Evolutionary conservation across 37 sponge, comb jelly and placozoan species (phyloP).

Genomic region (Theonella swinhoei): DNA sequence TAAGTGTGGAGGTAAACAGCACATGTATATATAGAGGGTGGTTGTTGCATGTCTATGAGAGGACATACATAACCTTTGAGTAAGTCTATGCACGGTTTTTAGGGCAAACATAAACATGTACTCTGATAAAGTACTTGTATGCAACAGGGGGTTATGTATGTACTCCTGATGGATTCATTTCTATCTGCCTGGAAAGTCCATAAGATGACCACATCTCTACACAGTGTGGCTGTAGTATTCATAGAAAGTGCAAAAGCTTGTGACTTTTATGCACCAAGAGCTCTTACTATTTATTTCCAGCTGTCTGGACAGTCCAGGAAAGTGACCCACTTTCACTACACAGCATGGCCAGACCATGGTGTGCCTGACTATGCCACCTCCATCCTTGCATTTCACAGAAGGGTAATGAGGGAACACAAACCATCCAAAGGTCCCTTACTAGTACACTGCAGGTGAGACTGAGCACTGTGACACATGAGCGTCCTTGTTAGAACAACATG

Average conservation of each 20-base stretch:
- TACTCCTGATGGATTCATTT: no score
- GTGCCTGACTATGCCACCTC: slow-evolving; percentile 45
- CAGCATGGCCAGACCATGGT: slow-evolving; percentile 66
- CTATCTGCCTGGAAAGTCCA: no score
- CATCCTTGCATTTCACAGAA: slow-evolving; percentile 9
- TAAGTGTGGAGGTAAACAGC: slow-evolving; percentile 1
- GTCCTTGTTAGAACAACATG: not conserved
- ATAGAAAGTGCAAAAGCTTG: no score
- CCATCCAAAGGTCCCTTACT: slow-evolving; percentile 17
- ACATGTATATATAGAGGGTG: no score
- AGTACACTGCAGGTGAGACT: slow-evolving; percentile 74
- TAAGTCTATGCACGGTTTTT: no score
- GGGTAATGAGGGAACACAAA: not conserved
- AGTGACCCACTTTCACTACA: slow-evolving; percentile 59
- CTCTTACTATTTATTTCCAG: not conserved
- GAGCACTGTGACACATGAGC: not conserved
- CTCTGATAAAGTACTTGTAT: no score
- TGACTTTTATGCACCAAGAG: not conserved
- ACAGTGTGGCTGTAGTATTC: no score
- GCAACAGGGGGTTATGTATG: no score
- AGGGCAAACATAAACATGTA: no score
- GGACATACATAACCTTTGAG: no score
- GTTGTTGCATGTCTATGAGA: no score
- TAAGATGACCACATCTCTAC: no score
- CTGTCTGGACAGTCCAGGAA: not conserved